These are phyloP conservation scores for Carcina quercana DNA, from an alignment of 2,888 invertebrate genomes.

Conservation along the genomic window DNA sequence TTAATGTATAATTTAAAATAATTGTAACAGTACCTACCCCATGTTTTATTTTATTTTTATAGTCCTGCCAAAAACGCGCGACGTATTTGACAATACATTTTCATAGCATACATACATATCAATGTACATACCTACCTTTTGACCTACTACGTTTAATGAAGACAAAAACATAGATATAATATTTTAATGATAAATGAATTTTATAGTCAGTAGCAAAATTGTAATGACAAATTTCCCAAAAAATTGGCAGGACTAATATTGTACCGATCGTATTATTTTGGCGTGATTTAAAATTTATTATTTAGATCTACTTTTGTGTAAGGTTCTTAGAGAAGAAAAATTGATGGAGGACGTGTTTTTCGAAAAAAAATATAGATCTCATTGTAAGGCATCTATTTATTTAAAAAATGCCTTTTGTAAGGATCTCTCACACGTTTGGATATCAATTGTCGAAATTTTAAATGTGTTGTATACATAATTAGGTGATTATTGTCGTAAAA, in stretches of 20 bases:
- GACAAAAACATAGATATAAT: too few species aligned
- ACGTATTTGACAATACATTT: too few species aligned
- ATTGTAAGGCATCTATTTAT: conserved; percentile 44
- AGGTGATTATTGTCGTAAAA: conserved; percentile 32
- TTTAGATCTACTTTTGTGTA: conserved; percentile 9
- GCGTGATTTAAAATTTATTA: conserved; percentile 38
- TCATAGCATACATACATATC: too few species aligned
- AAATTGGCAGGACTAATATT: too few species aligned
- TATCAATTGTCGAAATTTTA: conserved; percentile 31
- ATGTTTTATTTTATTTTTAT: conserved; percentile 28
- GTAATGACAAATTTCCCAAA: too few species aligned
- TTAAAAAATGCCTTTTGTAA: conserved; percentile 41
- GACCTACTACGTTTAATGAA: too few species aligned
- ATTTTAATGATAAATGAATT: too few species aligned
- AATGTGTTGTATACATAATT: conserved; percentile 38
- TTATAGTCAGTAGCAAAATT: too few species aligned
- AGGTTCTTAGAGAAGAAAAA: conserved; percentile 45
- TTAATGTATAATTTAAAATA: conserved; percentile 38
- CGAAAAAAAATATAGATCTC: conserved; percentile 64
- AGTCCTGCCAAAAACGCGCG: too few species aligned
- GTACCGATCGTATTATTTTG: conserved; percentile 67
- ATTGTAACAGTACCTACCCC: conserved; percentile 44
- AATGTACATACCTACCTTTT: too few species aligned
- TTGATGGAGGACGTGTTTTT: conserved; percentile 46
- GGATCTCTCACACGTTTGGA: conserved; percentile 63